phyloP scores from a whole-genome alignment of 1,140 invertebrate genomes.

The Drosophila chauvacae region DNA sequence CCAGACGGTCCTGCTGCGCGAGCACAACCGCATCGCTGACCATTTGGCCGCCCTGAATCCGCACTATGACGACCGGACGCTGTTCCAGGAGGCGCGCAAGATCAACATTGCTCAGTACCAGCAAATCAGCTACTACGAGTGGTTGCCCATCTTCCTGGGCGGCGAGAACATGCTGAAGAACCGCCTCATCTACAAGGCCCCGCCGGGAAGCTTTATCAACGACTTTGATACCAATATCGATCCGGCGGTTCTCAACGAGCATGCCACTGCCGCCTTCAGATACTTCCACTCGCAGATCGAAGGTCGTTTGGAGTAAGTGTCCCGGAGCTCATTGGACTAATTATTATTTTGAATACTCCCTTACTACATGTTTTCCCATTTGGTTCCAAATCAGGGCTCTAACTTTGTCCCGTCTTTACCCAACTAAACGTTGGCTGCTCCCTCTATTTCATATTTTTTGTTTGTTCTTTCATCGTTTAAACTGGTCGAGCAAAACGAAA shows the following conservation, averaged over 20 bases:
- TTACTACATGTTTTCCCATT: too few relatives aligned
- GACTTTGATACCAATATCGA: slow-evolving; percentile 94
- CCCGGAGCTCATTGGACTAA: not conserved
- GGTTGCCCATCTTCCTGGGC: slow-evolving; percentile 92
- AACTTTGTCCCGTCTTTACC: too few relatives aligned
- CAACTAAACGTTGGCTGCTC: not conserved
- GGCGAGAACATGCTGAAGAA: slow-evolving; percentile 89
- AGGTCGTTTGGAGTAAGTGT: slow-evolving; percentile 90
- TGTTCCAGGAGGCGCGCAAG: slow-evolving; percentile 94
- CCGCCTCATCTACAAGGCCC: slow-evolving; percentile 88
- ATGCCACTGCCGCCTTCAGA: slow-evolving; percentile 94
- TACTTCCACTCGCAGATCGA: slow-evolving; percentile 94
- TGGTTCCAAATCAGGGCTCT: not conserved
- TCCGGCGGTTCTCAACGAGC: slow-evolving; percentile 92
- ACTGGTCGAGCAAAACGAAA: not conserved
- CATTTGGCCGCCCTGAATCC: slow-evolving; percentile 91
- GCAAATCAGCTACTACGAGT: slow-evolving; percentile 94
- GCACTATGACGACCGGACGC: slow-evolving; percentile 93
- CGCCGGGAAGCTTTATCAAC: slow-evolving; percentile 88
- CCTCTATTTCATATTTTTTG: not conserved
- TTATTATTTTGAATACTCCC: not conserved
- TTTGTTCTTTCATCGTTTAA: not conserved
- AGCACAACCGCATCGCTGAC: slow-evolving; percentile 95
- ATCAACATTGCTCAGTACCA: slow-evolving; percentile 92
- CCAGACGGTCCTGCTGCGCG: slow-evolving; percentile 93